Percentiles rank a stretch among this genome's conserved stretches.
Evolutionary conservation across 2,888 invertebrate genomes (phyloP).

Genomic region (Cephus rjabovi): DNA sequence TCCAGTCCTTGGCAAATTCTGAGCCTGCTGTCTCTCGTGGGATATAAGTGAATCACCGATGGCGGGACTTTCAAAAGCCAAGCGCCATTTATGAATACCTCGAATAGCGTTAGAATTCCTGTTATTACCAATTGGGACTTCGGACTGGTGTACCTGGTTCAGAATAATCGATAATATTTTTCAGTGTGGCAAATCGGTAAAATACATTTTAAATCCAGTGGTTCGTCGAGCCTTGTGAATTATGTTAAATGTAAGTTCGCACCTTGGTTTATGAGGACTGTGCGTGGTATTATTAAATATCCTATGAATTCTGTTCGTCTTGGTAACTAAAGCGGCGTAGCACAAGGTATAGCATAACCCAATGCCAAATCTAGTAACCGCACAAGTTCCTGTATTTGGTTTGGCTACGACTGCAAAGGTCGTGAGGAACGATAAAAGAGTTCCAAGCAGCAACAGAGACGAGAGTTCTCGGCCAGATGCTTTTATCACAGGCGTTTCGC

Average conservation of each 20-base stretch:
- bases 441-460: slow-evolving; percentile 67
- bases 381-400: slow-evolving; percentile 67
- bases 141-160: slow-evolving; percentile 64
- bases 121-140: slow-evolving; percentile 69
- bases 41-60: slow-evolving; percentile 60
- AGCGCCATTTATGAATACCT: slow-evolving; percentile 66
- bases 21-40: slow-evolving; percentile 56
- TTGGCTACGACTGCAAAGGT: slow-evolving; percentile 69
- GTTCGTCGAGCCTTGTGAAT: neutral
- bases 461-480: slow-evolving; percentile 71
- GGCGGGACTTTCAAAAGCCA: slow-evolving; percentile 69
- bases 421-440: slow-evolving; percentile 68
- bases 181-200: neutral
- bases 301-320: slow-evolving; percentile 70
- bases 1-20: slow-evolving; percentile 66
- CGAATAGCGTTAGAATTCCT: slow-evolving; percentile 66
- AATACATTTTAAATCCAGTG: neutral
- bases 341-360: slow-evolving; percentile 70
- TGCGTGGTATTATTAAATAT: slow-evolving; percentile 67
- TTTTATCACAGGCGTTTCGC: slow-evolving; percentile 70
- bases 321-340: slow-evolving; percentile 70
- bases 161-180: neutral
- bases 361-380: slow-evolving; percentile 68
- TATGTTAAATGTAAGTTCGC: neutral
- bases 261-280: slow-evolving; percentile 65